Evolutionary conservation across 2,113 vertebrate species (phyloP), one percentile per base, ranked within the genome.

Genomic region (Paracanthobrama guichenoti): DNA sequence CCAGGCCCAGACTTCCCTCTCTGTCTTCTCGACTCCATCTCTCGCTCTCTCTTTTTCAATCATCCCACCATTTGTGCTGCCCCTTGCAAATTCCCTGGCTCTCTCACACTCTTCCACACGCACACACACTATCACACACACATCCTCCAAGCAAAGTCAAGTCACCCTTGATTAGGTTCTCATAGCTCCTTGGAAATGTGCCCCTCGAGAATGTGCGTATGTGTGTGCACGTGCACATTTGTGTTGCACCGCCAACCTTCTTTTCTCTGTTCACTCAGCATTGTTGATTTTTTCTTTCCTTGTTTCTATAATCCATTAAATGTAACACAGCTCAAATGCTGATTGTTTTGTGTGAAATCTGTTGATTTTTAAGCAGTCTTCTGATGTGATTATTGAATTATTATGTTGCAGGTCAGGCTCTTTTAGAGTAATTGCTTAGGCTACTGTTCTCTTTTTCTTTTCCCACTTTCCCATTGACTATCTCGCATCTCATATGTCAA

Each of bases 81-180:
- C 77, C 78, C 42, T 84, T 57, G 81, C 72, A 72, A 60, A 85
- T 83, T 78, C 84, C 59, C 18, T 67, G 79, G 53, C 12, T 60
- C 11, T 50, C 79, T 74, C 76, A 57, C 82, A 81, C 55, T 67
- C 69, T 74, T 71, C 78, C 44, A 59, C 26, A 78, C 79, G 31
- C 20, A 14, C 79, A 83, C 62, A 72, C 69, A 16, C 66, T 69
- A 24, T 48, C 79, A 78, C 48, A 72, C 78, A 75, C 73, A 84
- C 79, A 78, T 82, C 89, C 91, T 88, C 64, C 79, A 86, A 91
- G 88, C 90, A 93, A 92, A 90, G 92, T 90, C 91, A 92, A 86
- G 90, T 94, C 92, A 89, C 89, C 90, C 89, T 92, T 91, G 84
- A 92, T 92, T 92, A 90, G 81, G 81, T 81, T 91, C 81, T 72